Evolutionary conservation across 2,797 vertebrate species (phyloP), one percentile per base, ranked within the genome.

Genomic region (Siniperca obscura): DNA sequence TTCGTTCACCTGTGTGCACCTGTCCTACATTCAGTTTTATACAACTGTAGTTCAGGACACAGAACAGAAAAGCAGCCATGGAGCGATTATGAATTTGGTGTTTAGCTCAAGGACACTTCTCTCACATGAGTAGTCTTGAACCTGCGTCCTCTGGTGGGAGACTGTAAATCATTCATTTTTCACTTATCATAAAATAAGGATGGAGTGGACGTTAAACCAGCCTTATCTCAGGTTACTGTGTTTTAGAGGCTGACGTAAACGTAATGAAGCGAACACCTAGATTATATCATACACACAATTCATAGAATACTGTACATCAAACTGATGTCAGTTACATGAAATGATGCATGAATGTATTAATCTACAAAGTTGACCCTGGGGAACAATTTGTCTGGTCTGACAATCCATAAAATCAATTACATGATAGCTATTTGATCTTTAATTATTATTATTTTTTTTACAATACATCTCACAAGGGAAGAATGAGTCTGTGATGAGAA

Each of bases 121-220:
- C 25, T 1, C 5, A 6, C 6, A 19, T 1, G 3, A 36, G 9
- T 16, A 3, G 7, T 46, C 52, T 57, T 38, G 27, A 76, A 38
- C 48, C 14, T 21, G 14, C 5, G 14, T 59, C 73, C 42, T 27
- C 25, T 77, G 36, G 12, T 5, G 1, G 13, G 8, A 69, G 25
- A 38, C 9, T 42, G 53, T 66, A 50, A 85, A 71, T 71, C 4
- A 78, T 71, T 75, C 0, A 40, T 42, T 22, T 52, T 46, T 55
- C 22, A 38, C n/a, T 77, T 8, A 55, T 71, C 46, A 27, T 64
- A 34, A 74, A 64, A 38, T 22, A 55, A 25, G n/a, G 6, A 25
- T 27, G 13, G 14, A 46, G 11, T 12, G 3, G 5, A 69, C 50
- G 27, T 69, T 34, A 48, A 59, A 72, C 34, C 55, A 16, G 34